Evolutionary conservation across 2,113 vertebrate species (phyloP).

Genomic region (human): GRCh38 chr6:95010501-95011000

Average conservation of each 20-base stretch:
- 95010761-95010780: neutral
- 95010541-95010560: neutral
- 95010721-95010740: neutral
- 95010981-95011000: neutral
- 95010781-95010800: fast-evolving
- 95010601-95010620: neutral
- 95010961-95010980: neutral
- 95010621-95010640: neutral
- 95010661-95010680: neutral
- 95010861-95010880: neutral
- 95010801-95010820: neutral
- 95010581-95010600: neutral
- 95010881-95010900: neutral
- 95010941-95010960: neutral
- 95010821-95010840: neutral
- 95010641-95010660: neutral
- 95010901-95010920: neutral
- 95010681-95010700: neutral
- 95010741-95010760: neutral
- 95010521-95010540: neutral
- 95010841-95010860: neutral
- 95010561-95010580: neutral
- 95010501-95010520: neutral
- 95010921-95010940: neutral
- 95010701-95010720: neutral